These are phyloP conservation scores for Anticlea derivata DNA, from an alignment of 2,888 invertebrate species.

Conservation along the genomic window DNA sequence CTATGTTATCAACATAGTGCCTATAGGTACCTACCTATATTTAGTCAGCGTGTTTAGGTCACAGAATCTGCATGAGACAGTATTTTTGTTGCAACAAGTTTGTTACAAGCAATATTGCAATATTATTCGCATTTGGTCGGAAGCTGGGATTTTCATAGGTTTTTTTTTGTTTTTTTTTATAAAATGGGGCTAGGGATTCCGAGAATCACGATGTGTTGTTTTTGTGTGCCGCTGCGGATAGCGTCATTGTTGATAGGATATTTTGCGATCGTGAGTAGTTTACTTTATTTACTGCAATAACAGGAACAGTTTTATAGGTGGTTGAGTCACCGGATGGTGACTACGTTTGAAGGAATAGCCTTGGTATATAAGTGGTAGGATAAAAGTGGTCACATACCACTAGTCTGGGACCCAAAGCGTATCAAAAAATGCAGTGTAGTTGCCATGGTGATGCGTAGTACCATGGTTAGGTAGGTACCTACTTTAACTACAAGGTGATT, in stretches of 20 bases:
- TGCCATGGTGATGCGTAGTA: too few species aligned
- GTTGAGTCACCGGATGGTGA: too few species aligned
- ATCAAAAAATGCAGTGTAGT: too few species aligned
- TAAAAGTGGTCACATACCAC: too few species aligned
- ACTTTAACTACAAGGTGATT: too few species aligned
- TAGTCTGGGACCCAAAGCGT: too few species aligned
- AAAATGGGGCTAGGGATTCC: constrained; percentile 10
- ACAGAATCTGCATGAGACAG: not conserved
- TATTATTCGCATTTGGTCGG: constrained; percentile 6
- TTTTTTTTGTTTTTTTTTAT: not conserved
- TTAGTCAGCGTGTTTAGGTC: constrained; percentile 19
- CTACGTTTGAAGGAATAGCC: too few species aligned
- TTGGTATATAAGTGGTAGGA: too few species aligned
- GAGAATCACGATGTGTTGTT: constrained; percentile 60
- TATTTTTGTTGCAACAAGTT: too few species aligned
- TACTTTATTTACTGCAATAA: not conserved
- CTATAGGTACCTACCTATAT: too few species aligned
- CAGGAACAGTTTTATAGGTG: too few species aligned
- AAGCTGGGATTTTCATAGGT: not conserved
- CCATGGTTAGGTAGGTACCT: too few species aligned
- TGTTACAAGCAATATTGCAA: not conserved
- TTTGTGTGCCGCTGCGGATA: constrained; percentile 59
- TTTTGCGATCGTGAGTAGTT: constrained; percentile 64
- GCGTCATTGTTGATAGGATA: constrained; percentile 71
- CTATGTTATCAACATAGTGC: not conserved